Percentiles rank a stretch among this genome's conserved stretches.
Evolutionary conservation across 2,888 invertebrate genomes (phyloP).

Genomic region (Disparrhopalites patrizii): DNA sequence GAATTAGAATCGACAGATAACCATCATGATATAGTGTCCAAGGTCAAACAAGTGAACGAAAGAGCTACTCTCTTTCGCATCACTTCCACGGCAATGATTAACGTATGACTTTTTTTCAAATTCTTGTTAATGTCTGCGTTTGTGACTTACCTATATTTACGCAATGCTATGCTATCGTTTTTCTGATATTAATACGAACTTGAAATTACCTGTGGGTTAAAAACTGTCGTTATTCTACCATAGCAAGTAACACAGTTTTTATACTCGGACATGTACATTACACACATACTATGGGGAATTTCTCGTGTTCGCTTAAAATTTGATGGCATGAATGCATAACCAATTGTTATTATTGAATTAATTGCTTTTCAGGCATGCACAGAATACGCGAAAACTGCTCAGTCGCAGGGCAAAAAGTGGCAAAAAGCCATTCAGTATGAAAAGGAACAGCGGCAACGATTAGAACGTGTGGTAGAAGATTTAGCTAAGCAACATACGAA

Average conservation of each 20-base stretch:
- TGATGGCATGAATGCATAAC: no score
- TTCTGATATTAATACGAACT: no score
- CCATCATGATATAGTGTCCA: conserved; percentile 62
- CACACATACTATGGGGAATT: no score
- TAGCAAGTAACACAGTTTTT: no score
- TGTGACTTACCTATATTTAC: no score
- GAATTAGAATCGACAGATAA: conserved; percentile 67
- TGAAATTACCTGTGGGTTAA: no score
- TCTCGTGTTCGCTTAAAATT: no score
- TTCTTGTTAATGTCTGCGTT: no score
- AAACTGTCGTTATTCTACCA: no score
- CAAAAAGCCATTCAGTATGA: conserved; percentile 89
- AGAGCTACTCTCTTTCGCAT: conserved; percentile 92
- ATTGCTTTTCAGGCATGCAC: conserved; percentile 67
- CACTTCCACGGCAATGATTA: conserved; percentile 95
- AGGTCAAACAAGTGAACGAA: conserved; percentile 85
- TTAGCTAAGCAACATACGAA: conserved; percentile 94
- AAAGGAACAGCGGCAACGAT: conserved; percentile 82
- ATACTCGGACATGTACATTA: no score
- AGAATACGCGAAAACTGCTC: conserved; percentile 85
- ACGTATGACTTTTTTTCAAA: conserved; percentile 60
- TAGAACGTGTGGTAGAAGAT: conserved; percentile 96
- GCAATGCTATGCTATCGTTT: no score
- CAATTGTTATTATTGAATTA: no score
- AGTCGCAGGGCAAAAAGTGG: conserved; percentile 87